Evolutionary conservation across 2,888 invertebrate genomes (phyloP).

Genomic region (Dryadula phaetusa): DNA sequence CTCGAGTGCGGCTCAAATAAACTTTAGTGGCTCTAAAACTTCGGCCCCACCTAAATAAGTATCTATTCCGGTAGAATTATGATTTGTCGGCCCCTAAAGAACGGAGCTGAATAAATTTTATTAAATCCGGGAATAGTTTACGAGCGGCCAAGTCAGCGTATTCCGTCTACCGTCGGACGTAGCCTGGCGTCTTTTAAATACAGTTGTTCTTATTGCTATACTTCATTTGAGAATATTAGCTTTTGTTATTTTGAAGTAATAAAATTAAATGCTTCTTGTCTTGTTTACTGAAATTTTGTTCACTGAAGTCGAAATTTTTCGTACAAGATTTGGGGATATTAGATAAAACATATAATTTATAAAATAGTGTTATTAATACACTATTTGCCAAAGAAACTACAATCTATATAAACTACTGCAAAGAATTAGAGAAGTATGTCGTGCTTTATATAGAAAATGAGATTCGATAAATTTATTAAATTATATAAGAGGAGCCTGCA

Average conservation of each 20-base stretch:
- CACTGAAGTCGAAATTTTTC: too few species aligned
- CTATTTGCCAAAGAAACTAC: too few species aligned
- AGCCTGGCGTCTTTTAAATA: constrained; percentile 67
- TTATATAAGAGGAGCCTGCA: too few species aligned
- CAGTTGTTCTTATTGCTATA: constrained; percentile 60
- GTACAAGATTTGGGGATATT: neutral
- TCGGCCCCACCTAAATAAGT: constrained; percentile 78
- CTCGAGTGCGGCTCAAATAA: constrained; percentile 68
- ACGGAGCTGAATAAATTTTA: constrained; percentile 79
- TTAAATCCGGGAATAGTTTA: constrained; percentile 80
- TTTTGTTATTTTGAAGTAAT: constrained; percentile 3
- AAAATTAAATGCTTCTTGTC: constrained; percentile 1
- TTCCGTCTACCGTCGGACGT: constrained; percentile 55
- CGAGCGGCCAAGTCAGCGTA: constrained; percentile 72
- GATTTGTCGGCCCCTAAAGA: constrained; percentile 79
- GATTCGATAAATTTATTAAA: too few species aligned
- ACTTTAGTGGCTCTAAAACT: constrained; percentile 78
- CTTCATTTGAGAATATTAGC: constrained; percentile 49
- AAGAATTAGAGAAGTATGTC: too few species aligned
- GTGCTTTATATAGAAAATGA: too few species aligned
- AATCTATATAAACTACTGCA: too few species aligned
- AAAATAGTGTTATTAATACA: too few species aligned
- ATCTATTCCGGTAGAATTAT: constrained; percentile 77
- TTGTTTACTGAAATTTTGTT: neutral
- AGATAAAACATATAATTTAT: too few species aligned